These are phyloP conservation scores for Garra rufa DNA, from an alignment of 2,113 vertebrate species.

Conservation along the genomic window DNA sequence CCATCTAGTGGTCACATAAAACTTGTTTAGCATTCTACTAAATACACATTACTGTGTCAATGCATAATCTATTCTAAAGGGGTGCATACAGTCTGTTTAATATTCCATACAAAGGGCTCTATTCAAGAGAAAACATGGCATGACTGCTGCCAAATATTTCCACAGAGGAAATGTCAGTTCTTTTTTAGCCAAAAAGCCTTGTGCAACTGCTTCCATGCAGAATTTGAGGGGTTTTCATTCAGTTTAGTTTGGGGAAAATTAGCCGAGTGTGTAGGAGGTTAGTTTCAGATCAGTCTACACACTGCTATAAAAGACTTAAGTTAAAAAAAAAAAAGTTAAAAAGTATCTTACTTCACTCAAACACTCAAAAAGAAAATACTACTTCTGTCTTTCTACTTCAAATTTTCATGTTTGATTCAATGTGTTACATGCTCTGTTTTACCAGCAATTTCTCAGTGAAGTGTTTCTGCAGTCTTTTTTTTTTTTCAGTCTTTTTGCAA, in stretches of 20 bases:
- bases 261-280: not conserved
- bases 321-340: too few species aligned
- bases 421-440: too few species aligned
- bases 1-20: constrained; percentile 1
- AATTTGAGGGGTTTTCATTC: not conserved
- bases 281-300: not conserved
- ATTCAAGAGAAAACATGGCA: not conserved
- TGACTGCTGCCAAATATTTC: not conserved
- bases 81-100: not conserved
- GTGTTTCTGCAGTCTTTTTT: too few species aligned
- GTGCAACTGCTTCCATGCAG: not conserved
- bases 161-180: not conserved
- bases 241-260: not conserved
- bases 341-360: not conserved
- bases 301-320: not conserved
- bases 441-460: too few species aligned
- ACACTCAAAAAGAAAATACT: too few species aligned
- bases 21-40: not conserved
- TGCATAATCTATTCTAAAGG: not conserved
- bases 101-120: not conserved
- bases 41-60: not conserved
- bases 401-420: too few species aligned
- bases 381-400: not conserved
- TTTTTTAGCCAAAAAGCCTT: not conserved
- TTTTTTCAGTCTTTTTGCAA: too few species aligned